Percentiles rank a stretch among this genome's conserved stretches.
These are phyloP conservation scores for Rhagium mordax DNA, from an alignment of 2,888 invertebrate species.

Conservation along the genomic window DNA sequence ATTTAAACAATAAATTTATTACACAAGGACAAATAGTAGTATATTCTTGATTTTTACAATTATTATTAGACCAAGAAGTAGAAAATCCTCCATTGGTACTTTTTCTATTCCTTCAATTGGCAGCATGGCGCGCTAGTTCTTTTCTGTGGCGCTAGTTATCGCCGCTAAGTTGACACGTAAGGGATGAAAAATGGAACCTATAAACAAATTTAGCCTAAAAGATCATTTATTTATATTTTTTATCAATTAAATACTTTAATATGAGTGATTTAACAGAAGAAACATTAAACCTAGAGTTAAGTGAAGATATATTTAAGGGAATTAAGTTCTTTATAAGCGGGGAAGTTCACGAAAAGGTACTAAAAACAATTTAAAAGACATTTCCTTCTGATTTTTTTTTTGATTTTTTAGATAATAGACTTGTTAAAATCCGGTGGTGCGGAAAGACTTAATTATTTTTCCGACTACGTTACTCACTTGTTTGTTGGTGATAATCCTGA, in stretches of 20 bases:
- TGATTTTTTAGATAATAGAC: slow-evolving; percentile 78
- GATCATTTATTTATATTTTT: slow-evolving; percentile 1
- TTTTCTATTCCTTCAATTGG: neutral
- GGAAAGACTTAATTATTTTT: slow-evolving; percentile 89
- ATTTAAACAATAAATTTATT: too few species aligned
- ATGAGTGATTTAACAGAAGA: slow-evolving; percentile 66
- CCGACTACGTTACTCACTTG: slow-evolving; percentile 93
- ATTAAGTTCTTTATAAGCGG: slow-evolving; percentile 89
- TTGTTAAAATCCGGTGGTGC: slow-evolving; percentile 90
- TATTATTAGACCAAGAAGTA: neutral
- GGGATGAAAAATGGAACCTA: slow-evolving; percentile 24
- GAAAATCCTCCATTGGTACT: neutral
- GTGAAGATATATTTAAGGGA: slow-evolving; percentile 83
- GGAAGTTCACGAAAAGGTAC: slow-evolving; percentile 82
- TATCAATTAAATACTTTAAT: slow-evolving; percentile 33
- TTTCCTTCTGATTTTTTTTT: slow-evolving; percentile 29
- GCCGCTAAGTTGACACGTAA: slow-evolving; percentile 19
- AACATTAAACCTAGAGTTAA: slow-evolving; percentile 69
- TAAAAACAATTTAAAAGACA: slow-evolving; percentile 15
- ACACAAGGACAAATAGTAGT: neutral
- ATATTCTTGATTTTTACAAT: neutral
- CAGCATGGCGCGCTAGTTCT: too few species aligned
- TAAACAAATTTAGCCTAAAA: slow-evolving; percentile 25
- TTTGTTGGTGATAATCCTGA: slow-evolving; percentile 90
- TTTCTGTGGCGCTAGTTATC: slow-evolving; percentile 8